Base-by-base conservation (phyloP, 1,140 invertebrate species). In the Aricia agestis region DNA sequence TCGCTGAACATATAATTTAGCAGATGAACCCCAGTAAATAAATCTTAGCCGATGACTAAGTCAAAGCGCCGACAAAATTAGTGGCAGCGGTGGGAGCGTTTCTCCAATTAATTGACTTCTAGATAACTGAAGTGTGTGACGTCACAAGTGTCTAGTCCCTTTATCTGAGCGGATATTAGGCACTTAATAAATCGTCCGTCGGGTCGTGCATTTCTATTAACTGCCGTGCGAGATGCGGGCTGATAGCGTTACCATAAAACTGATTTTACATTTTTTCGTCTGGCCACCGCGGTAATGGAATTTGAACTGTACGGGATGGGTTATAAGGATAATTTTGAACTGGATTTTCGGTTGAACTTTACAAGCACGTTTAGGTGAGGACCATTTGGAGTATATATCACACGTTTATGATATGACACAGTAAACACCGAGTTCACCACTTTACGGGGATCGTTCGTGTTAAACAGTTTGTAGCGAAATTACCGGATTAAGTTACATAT, bases 111-210 rank as follows among this genome's bases (percentile, higher is more conserved):
- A 18, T 19, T 59, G 18, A 19, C n/a, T 19, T 59, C 58, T 59
- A 59, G 58, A 59, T 59, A 59, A 19, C 18, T 19, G 11, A 25
- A 19, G 18, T 63, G 17, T 63, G 17, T 63, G 59, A 63, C 59
- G 59, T 63, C 59, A 63, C 59, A 11, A 25, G 18, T 19, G 7
- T 63, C 18, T 19, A 19, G 67, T 69, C 69, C 57, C 57, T 32
- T 70, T 71, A 72, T 72, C 67, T 63, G 19, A 42, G 72, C 75
- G 75, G 75, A 76, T 76, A 72, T 74, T 74, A 68, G 70, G 70
- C 75, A 74, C 72, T 76, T 76, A 73, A 74, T 76, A 76, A 73
- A 76, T 76, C 72, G n/a, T 71, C 63, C 66, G 72, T 76, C 75
- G 70, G 70, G 59, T 18, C 69, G 68, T 71, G 73, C 70, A 57